phyloP scores from a whole-genome alignment of 2,888 invertebrate genomes.

The Mythimna pallens region DNA sequence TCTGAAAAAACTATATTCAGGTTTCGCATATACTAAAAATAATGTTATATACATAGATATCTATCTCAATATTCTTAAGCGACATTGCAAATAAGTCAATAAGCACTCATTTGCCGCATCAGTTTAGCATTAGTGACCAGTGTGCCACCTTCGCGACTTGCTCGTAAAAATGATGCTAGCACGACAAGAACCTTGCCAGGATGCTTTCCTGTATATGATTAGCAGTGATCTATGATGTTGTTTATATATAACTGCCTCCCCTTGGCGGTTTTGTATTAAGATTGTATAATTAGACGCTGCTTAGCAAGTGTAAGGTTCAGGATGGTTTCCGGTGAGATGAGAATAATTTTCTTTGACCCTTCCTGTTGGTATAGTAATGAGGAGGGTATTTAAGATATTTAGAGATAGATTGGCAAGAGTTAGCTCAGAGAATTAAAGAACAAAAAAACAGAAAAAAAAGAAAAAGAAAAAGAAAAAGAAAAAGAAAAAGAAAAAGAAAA shows the following conservation, averaged over 20 bases:
- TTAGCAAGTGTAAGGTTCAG: conserved; percentile 40
- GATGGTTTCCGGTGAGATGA: conserved; percentile 9
- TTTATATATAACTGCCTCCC: conserved; percentile 40
- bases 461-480: too few relatives aligned
- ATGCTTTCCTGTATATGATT: conserved; percentile 55
- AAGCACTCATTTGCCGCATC: conserved; percentile 39
- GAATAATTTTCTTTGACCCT: conserved; percentile 5
- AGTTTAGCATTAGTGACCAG: conserved; percentile 39
- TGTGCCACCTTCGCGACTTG: conserved; percentile 46
- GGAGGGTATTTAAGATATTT: not conserved
- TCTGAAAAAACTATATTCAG: too few relatives aligned
- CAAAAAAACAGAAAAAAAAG: too few relatives aligned
- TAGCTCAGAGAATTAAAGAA: too few relatives aligned
- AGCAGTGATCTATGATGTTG: conserved; percentile 44
- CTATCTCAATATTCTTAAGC: not conserved
- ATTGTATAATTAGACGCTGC: conserved; percentile 46
- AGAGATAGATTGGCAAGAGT: too few relatives aligned
- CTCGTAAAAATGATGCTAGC: conserved; percentile 45
- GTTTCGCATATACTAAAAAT: too few relatives aligned
- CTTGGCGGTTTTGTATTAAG: conserved; percentile 40
- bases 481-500: too few relatives aligned
- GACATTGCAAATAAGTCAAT: conserved; percentile 38
- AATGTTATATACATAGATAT: too few relatives aligned
- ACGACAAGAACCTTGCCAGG: conserved; percentile 22
- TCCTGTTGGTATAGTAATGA: not conserved